A percentile compares a stretch with the other conserved stretches of the same genome.
These are phyloP conservation scores for Istiophorus platypterus DNA, from an alignment of 2,113 vertebrate genomes.

Conservation along the genomic window DNA sequence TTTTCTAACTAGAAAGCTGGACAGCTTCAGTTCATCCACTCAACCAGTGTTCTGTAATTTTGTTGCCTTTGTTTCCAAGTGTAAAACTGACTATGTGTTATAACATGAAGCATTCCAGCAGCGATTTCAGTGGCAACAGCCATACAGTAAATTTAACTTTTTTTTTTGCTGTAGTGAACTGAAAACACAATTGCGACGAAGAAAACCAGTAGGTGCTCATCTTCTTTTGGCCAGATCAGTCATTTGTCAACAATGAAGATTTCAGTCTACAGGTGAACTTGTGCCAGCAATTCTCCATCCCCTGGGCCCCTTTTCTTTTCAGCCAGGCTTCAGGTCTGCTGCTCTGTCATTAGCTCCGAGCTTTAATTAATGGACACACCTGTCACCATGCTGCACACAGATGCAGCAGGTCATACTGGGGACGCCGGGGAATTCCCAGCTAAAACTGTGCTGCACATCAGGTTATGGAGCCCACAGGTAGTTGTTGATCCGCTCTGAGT, in stretches of 20 bases:
- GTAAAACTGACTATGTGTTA: not conserved
- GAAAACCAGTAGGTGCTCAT: not conserved
- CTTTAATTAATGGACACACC: slow-evolving; percentile 77
- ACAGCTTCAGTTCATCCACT: not conserved
- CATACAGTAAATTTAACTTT: not conserved
- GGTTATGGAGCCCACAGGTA: slow-evolving; percentile 1
- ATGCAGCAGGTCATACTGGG: slow-evolving; percentile 50
- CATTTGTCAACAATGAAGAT: slow-evolving; percentile 44
- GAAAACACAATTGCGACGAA: not conserved
- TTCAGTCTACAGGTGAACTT: slow-evolving; percentile 23
- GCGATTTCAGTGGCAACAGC: not conserved
- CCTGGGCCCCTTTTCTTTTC: slow-evolving; percentile 48
- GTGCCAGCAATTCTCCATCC: slow-evolving; percentile 29
- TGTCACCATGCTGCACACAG: slow-evolving; percentile 64
- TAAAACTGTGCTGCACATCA: slow-evolving; percentile 30
- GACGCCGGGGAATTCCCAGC: slow-evolving; percentile 61
- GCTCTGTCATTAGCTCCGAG: slow-evolving; percentile 74
- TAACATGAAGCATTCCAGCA: not conserved
- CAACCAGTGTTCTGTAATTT: not conserved
- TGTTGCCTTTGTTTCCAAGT: not conserved
- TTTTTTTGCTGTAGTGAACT: not conserved
- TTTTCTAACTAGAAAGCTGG: not conserved
- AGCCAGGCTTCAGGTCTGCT: slow-evolving; percentile 44
- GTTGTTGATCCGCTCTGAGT: slow-evolving; percentile 21
- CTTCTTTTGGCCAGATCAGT: slow-evolving; percentile 26